These are phyloP conservation scores for Ormyrus pomaceus DNA, from an alignment of 2,888 invertebrate genomes.

Conservation along the genomic window DNA sequence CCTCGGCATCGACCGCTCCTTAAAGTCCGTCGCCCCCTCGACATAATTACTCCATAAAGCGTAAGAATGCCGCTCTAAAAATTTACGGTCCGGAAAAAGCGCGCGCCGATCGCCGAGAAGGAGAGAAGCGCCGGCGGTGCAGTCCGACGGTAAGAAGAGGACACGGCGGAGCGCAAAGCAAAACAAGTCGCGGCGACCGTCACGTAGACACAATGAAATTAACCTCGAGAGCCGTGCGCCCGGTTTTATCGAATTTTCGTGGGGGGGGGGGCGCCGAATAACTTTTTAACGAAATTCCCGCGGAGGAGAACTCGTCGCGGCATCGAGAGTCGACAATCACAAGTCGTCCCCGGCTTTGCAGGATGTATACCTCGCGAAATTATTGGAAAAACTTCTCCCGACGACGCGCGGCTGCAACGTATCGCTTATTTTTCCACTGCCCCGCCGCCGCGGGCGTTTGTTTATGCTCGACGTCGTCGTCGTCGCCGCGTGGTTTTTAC, in stretches of 20 bases:
- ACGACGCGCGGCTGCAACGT: too few relatives aligned
- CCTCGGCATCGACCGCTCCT: too few relatives aligned
- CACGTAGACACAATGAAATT: constrained; percentile 37
- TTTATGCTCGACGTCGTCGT: too few relatives aligned
- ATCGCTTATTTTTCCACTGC: too few relatives aligned
- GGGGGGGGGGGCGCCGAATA: not conserved
- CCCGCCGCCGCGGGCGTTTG: too few relatives aligned
- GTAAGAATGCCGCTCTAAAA: not conserved
- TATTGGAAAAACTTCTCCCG: not conserved
- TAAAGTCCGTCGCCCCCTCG: constrained; percentile 5
- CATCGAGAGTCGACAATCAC: too few relatives aligned
- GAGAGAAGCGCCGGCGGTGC: not conserved
- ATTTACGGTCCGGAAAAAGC: not conserved
- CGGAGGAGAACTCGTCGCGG: not conserved
- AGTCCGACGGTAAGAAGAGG: too few relatives aligned
- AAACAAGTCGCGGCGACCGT: not conserved
- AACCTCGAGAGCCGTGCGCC: not conserved
- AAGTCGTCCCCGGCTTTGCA: not conserved
- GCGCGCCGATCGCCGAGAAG: not conserved
- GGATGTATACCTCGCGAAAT: not conserved
- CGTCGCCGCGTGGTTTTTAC: too few relatives aligned
- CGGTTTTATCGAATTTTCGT: constrained; percentile 4
- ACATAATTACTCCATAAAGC: not conserved
- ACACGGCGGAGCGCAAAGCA: too few relatives aligned
- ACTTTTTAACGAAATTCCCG: constrained; percentile 30